phyloP scores from a whole-genome alignment of 2,113 vertebrate species.

The Hyaena hyaena region DNA sequence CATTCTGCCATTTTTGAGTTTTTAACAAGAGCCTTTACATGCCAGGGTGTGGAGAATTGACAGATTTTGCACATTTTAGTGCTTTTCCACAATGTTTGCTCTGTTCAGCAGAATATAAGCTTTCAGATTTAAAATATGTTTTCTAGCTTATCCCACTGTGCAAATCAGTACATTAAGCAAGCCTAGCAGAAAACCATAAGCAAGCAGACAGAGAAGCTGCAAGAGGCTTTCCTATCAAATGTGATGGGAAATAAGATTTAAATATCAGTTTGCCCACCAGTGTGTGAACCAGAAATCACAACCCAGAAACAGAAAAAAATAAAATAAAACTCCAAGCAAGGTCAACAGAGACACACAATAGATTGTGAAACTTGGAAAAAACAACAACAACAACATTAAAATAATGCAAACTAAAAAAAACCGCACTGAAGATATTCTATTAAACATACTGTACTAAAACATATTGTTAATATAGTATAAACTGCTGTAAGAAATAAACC shows the following conservation, averaged over 20 bases:
- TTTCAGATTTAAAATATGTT: slow-evolving; percentile 76
- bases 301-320: background rate
- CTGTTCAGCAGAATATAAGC: slow-evolving; percentile 74
- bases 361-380: background rate
- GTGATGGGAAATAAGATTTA: slow-evolving; percentile 69
- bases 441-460: background rate
- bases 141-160: slow-evolving; percentile 70
- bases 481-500: background rate
- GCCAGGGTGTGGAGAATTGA: slow-evolving; percentile 59
- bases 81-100: slow-evolving; percentile 60
- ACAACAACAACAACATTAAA: background rate
- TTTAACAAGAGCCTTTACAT: slow-evolving; percentile 59
- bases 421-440: background rate
- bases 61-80: slow-evolving; percentile 60
- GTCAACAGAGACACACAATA: background rate
- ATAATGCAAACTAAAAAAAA: slow-evolving; percentile 23
- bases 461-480: background rate
- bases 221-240: slow-evolving; percentile 53
- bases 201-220: slow-evolving; percentile 57
- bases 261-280: slow-evolving; percentile 61
- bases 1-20: slow-evolving; percentile 45
- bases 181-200: slow-evolving; percentile 73
- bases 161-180: slow-evolving; percentile 78
- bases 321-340: slow-evolving; percentile 23
- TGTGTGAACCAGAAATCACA: slow-evolving; percentile 49